These are phyloP conservation scores for Cygnus atratus DNA, from an alignment of 2,113 vertebrate species.

Conservation along the genomic window DNA sequence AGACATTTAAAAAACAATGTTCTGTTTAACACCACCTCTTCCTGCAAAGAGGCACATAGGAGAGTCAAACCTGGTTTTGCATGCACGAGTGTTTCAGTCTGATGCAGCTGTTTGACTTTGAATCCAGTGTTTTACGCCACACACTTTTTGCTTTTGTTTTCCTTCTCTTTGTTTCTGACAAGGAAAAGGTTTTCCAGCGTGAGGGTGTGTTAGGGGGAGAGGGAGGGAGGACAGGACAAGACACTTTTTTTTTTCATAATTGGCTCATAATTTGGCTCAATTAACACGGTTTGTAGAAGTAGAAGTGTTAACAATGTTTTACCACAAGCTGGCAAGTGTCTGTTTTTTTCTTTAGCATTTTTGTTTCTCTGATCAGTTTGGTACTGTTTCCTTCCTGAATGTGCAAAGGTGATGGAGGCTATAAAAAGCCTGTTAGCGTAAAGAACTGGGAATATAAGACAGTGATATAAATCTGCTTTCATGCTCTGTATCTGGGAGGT, in stretches of 20 bases:
- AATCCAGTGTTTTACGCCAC: not conserved
- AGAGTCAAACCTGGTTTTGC: not conserved
- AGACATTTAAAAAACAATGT: not conserved
- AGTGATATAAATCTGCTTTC: not conserved
- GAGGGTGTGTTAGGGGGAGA: not conserved
- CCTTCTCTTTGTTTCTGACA: not conserved
- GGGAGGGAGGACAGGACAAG: too few species aligned
- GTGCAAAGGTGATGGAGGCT: not conserved
- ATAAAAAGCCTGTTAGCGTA: not conserved
- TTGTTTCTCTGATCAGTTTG: not conserved
- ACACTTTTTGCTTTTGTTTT: not conserved
- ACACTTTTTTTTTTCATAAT: not conserved
- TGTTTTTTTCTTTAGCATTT: not conserved
- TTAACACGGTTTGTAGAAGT: not conserved
- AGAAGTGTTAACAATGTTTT: not conserved
- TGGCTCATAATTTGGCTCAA: not conserved
- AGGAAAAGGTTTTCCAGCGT: not conserved
- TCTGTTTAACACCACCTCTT: not conserved
- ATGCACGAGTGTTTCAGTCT: not conserved
- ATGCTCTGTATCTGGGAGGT: not conserved
- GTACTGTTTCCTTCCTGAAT: not conserved
- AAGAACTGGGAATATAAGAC: not conserved
- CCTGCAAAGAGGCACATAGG: rapidly evolving
- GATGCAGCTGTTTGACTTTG: not conserved
- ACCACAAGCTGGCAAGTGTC: rapidly evolving